Conservation (phyloP, 1,140 invertebrate species). For the Gryllus bimaculatus region DNA sequence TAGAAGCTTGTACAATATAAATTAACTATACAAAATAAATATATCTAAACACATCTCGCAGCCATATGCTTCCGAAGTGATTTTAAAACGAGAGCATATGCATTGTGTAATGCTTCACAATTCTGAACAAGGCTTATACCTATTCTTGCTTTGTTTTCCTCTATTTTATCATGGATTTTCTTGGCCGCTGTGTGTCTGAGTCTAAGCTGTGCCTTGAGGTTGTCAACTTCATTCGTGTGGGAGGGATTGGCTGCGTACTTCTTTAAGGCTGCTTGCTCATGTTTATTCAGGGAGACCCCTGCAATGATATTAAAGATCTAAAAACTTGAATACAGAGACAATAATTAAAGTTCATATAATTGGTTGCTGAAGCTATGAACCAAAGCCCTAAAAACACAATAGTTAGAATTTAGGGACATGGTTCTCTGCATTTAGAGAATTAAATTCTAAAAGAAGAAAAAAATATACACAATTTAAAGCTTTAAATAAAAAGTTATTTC, state of each 20-base stretch:
- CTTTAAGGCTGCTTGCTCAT: not conserved
- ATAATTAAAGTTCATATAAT: too few relatives aligned
- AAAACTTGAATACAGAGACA: too few relatives aligned
- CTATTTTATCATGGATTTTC: not conserved
- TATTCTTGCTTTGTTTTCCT: conserved; percentile 1
- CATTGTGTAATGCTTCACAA: not conserved
- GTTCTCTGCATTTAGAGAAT: too few relatives aligned
- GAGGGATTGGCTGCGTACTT: not conserved
- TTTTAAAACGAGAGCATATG: not conserved
- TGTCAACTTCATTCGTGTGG: not conserved
- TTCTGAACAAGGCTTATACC: not conserved
- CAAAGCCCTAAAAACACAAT: too few relatives aligned
- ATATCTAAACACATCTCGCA: not conserved
- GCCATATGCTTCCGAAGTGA: not conserved
- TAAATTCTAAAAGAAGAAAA: too few relatives aligned
- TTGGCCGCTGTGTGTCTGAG: not conserved
- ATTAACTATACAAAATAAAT: too few relatives aligned
- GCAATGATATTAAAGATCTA: not conserved
- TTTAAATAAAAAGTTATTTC: too few relatives aligned
- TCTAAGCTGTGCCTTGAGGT: not conserved
- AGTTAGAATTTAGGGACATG: too few relatives aligned
- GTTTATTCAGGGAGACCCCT: not conserved
- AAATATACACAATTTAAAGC: too few relatives aligned
- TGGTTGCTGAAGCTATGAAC: too few relatives aligned
- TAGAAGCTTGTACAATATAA: too few relatives aligned